Percentiles rank a stretch among this genome's conserved stretches.
phyloP scores from a whole-genome alignment of 2,113 vertebrate species.

The Cepphus grylle region DNA sequence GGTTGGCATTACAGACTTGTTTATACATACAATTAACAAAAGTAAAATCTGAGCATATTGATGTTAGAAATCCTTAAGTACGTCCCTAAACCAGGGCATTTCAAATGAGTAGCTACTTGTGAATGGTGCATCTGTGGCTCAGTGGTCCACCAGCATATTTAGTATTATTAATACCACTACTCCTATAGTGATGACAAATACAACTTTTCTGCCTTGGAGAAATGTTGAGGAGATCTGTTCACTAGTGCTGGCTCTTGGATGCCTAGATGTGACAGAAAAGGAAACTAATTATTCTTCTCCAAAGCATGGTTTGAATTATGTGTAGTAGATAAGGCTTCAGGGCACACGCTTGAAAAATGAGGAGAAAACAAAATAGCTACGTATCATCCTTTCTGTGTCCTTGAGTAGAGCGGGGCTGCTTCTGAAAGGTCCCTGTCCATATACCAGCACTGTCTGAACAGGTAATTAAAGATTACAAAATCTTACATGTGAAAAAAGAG shows the following conservation, averaged over 20 bases:
- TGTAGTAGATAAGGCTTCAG: background rate
- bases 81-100: background rate
- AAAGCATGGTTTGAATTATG: background rate
- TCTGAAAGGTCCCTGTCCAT: background rate
- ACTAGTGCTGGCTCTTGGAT: background rate
- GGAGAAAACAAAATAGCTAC: background rate
- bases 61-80: background rate
- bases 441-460: background rate
- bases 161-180: background rate
- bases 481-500: background rate
- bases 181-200: background rate
- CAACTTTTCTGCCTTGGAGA: background rate
- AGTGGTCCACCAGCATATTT: background rate
- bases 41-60: background rate
- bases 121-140: background rate
- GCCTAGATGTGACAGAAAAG: background rate
- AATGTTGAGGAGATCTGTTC: background rate
- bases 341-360: background rate
- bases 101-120: background rate
- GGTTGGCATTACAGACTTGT: background rate
- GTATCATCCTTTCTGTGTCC: background rate
- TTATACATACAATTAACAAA: background rate
- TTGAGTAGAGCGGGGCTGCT: background rate
- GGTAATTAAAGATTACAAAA: background rate
- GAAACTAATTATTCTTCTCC: background rate